Evolutionary conservation across 2,797 vertebrate genomes (phyloP), one percentile per base, ranked within the genome.

Genomic region (Siniperca scherzeri): DNA sequence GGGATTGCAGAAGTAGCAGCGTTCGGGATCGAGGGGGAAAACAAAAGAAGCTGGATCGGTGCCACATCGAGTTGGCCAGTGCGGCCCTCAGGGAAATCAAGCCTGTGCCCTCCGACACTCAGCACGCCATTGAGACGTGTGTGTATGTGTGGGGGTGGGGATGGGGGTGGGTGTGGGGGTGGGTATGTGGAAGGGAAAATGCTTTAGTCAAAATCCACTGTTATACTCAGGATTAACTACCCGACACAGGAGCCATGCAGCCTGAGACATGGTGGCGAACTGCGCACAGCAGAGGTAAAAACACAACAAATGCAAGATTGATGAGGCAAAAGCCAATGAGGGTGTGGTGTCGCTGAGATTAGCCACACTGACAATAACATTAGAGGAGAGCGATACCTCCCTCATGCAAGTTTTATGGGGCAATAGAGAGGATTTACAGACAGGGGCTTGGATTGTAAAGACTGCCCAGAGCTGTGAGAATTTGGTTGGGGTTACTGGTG

Each of bases 41-140:
- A 59, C 67, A n/a, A 17, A 64, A 46, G 66, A 70, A 10, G 44
- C 66, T 80, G 83, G 80, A 86, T 87, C 81, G 73, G 85, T 72
- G 82, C 78, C 25, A 78, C 81, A 76, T 77, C 2, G 77, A 90
- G 82, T 83, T 19, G 68, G 88, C 85, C 84, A 77, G 83, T 46
- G 55, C 13, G 3, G 83, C 74, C 94, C 90, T 88, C 33, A 8
- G 94, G 93, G 94, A 95, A 95, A 95, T 94, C 92, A 94, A 94
- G 83, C 70, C 81, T 72, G 82, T 75, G 86, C 87, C 90, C 87
- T 86, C 83, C 38, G 71, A 86, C 70, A 71, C 84, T 88, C 78
- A 30, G 83, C 68, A 36, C 30, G 77, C 88, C 78, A 84, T 70
- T 42, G 85, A 90, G 79, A 92, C 52, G 42, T 25, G 65, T 36